Conservation (phyloP, 2,113 vertebrate genomes). For the Cyprinus carpio region DNA sequence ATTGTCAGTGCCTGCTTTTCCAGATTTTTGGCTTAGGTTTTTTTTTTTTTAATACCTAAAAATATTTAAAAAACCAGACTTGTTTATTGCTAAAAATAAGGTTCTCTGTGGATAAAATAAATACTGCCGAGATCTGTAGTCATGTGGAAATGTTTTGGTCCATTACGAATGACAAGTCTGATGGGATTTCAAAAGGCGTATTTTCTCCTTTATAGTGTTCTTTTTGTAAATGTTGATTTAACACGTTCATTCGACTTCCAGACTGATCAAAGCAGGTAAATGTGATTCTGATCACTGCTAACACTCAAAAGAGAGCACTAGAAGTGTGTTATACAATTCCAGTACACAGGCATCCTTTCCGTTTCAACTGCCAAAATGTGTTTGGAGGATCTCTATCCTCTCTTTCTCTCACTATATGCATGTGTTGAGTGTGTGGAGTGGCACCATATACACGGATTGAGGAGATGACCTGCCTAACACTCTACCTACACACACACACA, state of each 20-base stretch:
- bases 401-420: constrained; percentile 31
- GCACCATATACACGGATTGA: constrained; percentile 43
- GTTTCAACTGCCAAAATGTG: constrained; percentile 23
- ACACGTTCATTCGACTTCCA: constrained; percentile 34
- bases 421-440: constrained; percentile 43
- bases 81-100: background rate
- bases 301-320: constrained; percentile 9
- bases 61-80: background rate
- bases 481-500: constrained; percentile 1
- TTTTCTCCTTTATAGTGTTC: background rate
- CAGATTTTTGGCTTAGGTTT: background rate
- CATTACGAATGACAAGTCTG: background rate
- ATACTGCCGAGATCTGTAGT: background rate
- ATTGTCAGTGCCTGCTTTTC: background rate
- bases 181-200: background rate
- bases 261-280: constrained; percentile 48
- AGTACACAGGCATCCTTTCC: background rate
- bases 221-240: constrained; percentile 27
- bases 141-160: background rate
- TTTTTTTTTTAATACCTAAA: background rate
- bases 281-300: constrained; percentile 20
- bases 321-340: constrained; percentile 28
- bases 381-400: constrained; percentile 1
- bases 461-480: constrained; percentile 2
- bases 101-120: background rate